phyloP scores from a whole-genome alignment of 2,888 invertebrate species.

The Drosophila macrothrix region DNA sequence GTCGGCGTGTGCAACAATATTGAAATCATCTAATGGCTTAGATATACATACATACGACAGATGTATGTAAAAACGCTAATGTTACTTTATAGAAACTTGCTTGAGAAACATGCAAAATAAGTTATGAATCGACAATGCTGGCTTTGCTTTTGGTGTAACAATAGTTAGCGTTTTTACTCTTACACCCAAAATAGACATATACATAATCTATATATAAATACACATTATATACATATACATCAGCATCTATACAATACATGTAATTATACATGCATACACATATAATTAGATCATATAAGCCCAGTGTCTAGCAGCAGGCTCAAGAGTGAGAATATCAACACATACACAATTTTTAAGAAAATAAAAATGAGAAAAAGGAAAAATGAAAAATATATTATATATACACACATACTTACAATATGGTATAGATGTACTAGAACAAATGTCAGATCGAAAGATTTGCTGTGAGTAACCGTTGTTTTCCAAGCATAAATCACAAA shows the following conservation, averaged over 20 bases:
- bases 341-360: slow-evolving; percentile 46
- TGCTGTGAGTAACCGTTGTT: slow-evolving; percentile 59
- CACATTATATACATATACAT: slow-evolving; percentile 29
- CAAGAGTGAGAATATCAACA: slow-evolving; percentile 72
- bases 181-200: slow-evolving; percentile 30
- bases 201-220: neutral
- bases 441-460: slow-evolving; percentile 37
- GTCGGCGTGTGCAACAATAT: slow-evolving; percentile 57
- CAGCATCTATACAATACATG: slow-evolving; percentile 27
- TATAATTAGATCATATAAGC: slow-evolving; percentile 65
- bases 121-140: slow-evolving; percentile 56
- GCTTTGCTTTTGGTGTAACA: slow-evolving; percentile 72
- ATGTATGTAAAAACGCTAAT: slow-evolving; percentile 38
- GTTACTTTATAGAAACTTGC: slow-evolving; percentile 72
- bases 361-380: slow-evolving; percentile 10
- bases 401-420: slow-evolving; percentile 31
- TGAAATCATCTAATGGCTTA: slow-evolving; percentile 55
- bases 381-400: slow-evolving; percentile 3
- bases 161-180: slow-evolving; percentile 68
- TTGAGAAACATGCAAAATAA: slow-evolving; percentile 64
- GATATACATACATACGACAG: slow-evolving; percentile 24
- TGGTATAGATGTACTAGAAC: slow-evolving; percentile 11
- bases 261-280: slow-evolving; percentile 47
- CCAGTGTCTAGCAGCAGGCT: slow-evolving; percentile 75
- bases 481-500: slow-evolving; percentile 70